Base-by-base conservation (phyloP, 2,888 invertebrate genomes). In the Muscina levida region DNA sequence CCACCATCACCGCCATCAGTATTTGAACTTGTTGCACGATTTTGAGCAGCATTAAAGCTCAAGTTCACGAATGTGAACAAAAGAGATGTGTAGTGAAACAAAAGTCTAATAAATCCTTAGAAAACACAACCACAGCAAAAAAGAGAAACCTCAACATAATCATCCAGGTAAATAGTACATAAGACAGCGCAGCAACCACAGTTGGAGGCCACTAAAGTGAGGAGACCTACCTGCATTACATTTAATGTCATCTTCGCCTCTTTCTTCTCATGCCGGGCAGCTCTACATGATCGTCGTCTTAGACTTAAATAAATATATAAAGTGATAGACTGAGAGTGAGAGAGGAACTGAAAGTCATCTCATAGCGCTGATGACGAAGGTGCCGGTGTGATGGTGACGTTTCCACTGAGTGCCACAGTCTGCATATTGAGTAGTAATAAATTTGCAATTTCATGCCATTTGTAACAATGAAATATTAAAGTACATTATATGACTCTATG, bases 341-440 rank as follows among this genome's bases (percentile, higher is more conserved):
- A 24, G 51, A 53, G 42, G 37, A 39, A 15, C 62, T 17, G 31
- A 48, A 42, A 48, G 66, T 26, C 59, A 59, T n/a, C n/a, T n/a
- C n/a, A n/a, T n/a, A n/a, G n/a, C n/a, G n/a, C n/a, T n/a, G n/a
- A n/a, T 39, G 37, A 42, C 42, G 62, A 11, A 19, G 42, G 13
- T 62, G 19, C 22, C 26, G 15, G 37, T 31, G n/a, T 59, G 62
- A 5, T 17, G 19, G 39, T 62, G 62, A 62, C 42, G 39, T 10
- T 42, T 39, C 39, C 42, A 62, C 62, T 42, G 37, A 59, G 39
- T 73, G 37, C 68, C 84, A 83, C 39, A 19, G 62, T 17, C 62
- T 48, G 59, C 51, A 71, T 71, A 80, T 77, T 77, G 66, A 77
- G 68, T 82, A 86, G 85, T 85, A 86, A 88, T 88, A 88, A 87